Base-by-base conservation (phyloP, 2,113 vertebrate species). In the Larimichthys polyactis region DNA sequence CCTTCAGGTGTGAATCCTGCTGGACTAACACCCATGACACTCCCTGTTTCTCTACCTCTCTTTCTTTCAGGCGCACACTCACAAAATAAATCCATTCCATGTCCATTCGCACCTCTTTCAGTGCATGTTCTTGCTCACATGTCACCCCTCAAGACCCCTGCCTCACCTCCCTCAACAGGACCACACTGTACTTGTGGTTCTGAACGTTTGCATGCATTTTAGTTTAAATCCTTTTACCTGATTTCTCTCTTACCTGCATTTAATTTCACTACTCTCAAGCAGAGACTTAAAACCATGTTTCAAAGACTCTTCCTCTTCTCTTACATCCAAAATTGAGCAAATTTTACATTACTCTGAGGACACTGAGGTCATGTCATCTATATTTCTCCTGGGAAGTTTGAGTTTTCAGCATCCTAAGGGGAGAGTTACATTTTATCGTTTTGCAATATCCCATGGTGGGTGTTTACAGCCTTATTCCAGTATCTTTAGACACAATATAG, bases 71-170 rank as follows among this genome's bases (percentile, higher is more conserved):
- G 20, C 52, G 20, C 52, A n/a, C 71, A 66, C 16, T 58, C 16
- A 40, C 54, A 60, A 76, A 76, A 66, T 29, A 69, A 76, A 71
- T 69, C 15, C 84, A 54, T 65, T 40, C 44, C 24, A 4, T 43
- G 71, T 87, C 87, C 77, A 84, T 79, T 89, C 74, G 74, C 82
- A 51, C 86, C 71, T 83, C 62, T 63, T n/a, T 67, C 60, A 52
- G 46, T 29, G 17, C 57, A 24, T 48, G 54, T 73, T 67, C 40
- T 85, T 75, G 60, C 83, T 81, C 64, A 24, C 44, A 29, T 17
- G 15, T 69, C 79, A 69, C n/a, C 46, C 44, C 51, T 57, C 3
- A 27, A 69, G 51, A 79, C 44, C 19, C 17, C 15, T 58, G 60
- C 36, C 74, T 78, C 49, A 32, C 48, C 24, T 74, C 27, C 67